Evolutionary conservation across 2,888 invertebrate species (phyloP).

Genomic region (Lymantria monacha): DNA sequence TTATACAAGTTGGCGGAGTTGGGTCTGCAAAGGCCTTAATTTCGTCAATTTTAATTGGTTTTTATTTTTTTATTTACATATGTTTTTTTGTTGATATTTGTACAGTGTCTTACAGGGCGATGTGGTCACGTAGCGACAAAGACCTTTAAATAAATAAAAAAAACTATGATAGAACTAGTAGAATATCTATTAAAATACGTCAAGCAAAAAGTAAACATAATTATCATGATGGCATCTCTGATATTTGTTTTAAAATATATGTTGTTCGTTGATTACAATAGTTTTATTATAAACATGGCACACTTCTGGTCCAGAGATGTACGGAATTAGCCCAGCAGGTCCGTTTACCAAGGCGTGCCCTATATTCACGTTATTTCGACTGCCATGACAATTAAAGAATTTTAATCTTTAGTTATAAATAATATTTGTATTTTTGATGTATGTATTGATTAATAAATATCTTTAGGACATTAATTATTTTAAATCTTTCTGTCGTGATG

Average conservation of each 20-base stretch:
- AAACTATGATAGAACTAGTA: not conserved
- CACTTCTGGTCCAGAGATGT: conserved; percentile 15
- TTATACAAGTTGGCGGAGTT: no score
- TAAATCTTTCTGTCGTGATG: no score
- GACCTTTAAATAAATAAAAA: no score
- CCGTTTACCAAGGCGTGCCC: conserved; percentile 23
- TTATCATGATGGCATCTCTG: conserved; percentile 21
- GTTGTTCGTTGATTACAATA: conserved; percentile 5
- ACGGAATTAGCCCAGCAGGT: conserved; percentile 27
- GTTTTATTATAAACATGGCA: conserved; percentile 24
- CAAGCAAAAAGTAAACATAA: conserved; percentile 25
- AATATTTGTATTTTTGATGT: not conserved
- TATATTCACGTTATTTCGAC: conserved; percentile 15
- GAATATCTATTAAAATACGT: conserved; percentile 7
- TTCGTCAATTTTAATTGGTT: no score
- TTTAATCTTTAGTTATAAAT: conserved; percentile 17
- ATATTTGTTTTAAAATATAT: conserved; percentile 14
- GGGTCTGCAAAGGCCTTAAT: no score
- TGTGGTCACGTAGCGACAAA: not conserved
- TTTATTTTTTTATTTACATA: no score
- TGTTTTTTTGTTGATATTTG: no score
- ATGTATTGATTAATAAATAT: no score
- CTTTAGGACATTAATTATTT: no score
- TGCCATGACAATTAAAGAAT: conserved; percentile 12
- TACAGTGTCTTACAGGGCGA: no score